Conservation (phyloP, 2,113 vertebrate species). For the Morone chrysops region DNA sequence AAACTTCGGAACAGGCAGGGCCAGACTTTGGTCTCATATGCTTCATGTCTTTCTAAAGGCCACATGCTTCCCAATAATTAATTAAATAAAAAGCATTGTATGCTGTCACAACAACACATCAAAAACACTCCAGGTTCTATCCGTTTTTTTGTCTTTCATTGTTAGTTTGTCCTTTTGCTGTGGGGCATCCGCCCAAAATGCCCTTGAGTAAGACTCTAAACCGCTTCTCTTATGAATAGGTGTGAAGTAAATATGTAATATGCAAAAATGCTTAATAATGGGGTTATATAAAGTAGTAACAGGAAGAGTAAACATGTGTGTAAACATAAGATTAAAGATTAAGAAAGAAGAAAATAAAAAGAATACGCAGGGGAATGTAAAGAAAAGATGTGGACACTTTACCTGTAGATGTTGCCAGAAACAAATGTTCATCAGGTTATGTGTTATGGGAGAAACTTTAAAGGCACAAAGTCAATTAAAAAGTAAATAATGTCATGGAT, state of each 20-base stretch:
- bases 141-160: not conserved
- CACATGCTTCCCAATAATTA: not conserved
- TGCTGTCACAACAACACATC: not conserved
- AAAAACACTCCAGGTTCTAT: constrained; percentile 11
- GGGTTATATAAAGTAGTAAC: not conserved
- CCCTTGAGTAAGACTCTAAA: not conserved
- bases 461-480: not conserved
- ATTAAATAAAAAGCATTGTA: not conserved
- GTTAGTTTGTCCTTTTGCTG: not conserved
- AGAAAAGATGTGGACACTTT: not conserved
- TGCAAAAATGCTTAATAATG: not conserved
- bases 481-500: not conserved
- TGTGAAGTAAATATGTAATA: not conserved
- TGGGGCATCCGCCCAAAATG: not conserved
- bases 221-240: not conserved
- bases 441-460: not conserved
- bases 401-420: not conserved
- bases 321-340: not conserved
- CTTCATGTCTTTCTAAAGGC: not conserved
- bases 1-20: constrained; percentile 4
- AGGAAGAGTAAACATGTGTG: not conserved
- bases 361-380: constrained; percentile 3
- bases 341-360: not conserved
- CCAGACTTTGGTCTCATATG: not conserved
- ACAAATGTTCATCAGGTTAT: not conserved